Evolutionary conservation across 2,888 invertebrate species (phyloP), one percentile per base, ranked within the genome.

Genomic region (Ophraella communa): DNA sequence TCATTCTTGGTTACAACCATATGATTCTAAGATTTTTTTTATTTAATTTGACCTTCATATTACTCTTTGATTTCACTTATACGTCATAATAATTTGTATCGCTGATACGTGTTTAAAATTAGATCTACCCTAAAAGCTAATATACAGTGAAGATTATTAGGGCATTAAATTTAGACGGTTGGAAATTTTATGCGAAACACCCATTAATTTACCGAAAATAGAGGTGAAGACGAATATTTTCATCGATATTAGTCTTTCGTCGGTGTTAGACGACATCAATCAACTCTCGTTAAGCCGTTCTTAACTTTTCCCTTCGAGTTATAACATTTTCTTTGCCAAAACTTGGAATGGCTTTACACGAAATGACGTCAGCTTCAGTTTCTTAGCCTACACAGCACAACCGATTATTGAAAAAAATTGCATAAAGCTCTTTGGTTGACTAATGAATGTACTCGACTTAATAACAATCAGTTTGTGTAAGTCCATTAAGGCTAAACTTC

Each of bases 291-390:
- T 49, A 49, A 49, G 49, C 49, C 17, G 45, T n/a, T 49, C 17
- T 49, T 49, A 49, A 49, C 49, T 49, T 49, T 14, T 49, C 49
- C 27, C 27, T 49, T 49, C 49, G 27, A 49, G 27, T 49, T 27
- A 49, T 49, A 49, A 27, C 27, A 27, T 27, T 11, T 24, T 49
- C 49, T 49, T 27, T 27, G 27, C n/a, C 14, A 27, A 49, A 49
- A 49, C 17, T 17, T 23, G 5, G 49, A 17, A 49, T 49, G 24
- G 7, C 14, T 17, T 24, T 27, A 49, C 49, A 49, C 49, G 8
- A 24, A 49, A 24, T 49, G n/a, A n/a, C 27, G 20, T 11, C 21
- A 20, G 49, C 24, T 24, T 17, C 24, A 10, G 27, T 49, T 17
- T 49, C 49, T 17, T 27, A 49, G 27, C 23, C n/a, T 21, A 14